phyloP scores from a whole-genome alignment of 1,140 invertebrate species.

The Drosophila nikananu region DNA sequence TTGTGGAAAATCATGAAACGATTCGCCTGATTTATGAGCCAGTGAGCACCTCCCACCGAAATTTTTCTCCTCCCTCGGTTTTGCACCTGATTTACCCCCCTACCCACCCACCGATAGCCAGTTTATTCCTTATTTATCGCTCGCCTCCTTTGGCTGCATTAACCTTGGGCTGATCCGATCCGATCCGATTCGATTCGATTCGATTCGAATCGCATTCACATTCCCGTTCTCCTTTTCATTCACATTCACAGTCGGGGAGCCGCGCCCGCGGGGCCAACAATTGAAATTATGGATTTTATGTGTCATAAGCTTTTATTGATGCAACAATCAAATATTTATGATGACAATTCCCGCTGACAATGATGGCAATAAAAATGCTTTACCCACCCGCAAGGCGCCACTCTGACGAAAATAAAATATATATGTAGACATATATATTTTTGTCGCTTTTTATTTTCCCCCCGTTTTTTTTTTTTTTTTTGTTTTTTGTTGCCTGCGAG shows the following conservation, averaged over 20 bases:
- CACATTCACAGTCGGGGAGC: background rate
- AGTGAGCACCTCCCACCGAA: background rate
- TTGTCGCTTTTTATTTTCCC: constrained; percentile 9
- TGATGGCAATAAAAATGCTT: constrained; percentile 81
- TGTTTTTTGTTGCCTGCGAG: constrained; percentile 6
- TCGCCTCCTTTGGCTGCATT: constrained; percentile 51
- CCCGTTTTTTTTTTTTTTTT: background rate
- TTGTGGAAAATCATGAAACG: constrained; percentile 21
- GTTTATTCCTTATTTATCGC: constrained; percentile 52
- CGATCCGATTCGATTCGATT: constrained; percentile 2
- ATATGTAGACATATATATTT: constrained; percentile 6
- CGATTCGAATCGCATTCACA: constrained; percentile 1
- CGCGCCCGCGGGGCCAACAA: constrained; percentile 62
- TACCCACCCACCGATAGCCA: background rate
- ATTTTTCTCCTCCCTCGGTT: background rate
- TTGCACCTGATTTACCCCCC: background rate
- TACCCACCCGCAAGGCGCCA: constrained; percentile 14
- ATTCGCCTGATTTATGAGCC: constrained; percentile 36
- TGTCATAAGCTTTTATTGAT: constrained; percentile 84
- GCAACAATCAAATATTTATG: constrained; percentile 84
- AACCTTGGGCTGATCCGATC: constrained; percentile 48
- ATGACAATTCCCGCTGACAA: constrained; percentile 81
- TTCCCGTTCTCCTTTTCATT: background rate
- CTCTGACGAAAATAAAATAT: background rate
- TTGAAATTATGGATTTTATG: constrained; percentile 84